Evolutionary conservation across 1,140 invertebrate species (phyloP).

Genomic region (Hycleus phaleratus): DNA sequence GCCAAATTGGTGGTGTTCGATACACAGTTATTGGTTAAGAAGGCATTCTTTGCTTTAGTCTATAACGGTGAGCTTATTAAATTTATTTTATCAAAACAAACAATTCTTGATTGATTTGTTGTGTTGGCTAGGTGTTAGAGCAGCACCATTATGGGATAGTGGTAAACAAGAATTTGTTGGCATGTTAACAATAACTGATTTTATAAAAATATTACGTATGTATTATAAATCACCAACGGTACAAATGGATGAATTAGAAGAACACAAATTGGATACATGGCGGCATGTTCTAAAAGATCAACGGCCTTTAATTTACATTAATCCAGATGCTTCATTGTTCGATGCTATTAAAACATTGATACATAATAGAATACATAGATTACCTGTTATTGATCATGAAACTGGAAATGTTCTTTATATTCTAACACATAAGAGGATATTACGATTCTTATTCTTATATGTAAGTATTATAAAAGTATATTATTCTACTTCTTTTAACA

Average conservation of each 20-base stretch:
- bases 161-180: constrained; percentile 84
- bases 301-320: constrained; percentile 77
- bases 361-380: constrained; percentile 89
- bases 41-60: constrained; percentile 97
- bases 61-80: constrained; percentile 75
- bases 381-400: constrained; percentile 90
- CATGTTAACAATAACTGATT: constrained; percentile 99
- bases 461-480: constrained; percentile 59
- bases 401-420: constrained; percentile 98
- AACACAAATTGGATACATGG: constrained; percentile 96
- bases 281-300: constrained; percentile 72
- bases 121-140: constrained; percentile 71
- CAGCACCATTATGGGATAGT: constrained; percentile 96
- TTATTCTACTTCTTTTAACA: background rate
- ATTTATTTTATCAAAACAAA: background rate
- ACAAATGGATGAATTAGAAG: constrained; percentile 92
- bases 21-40: constrained; percentile 97
- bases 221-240: constrained; percentile 91
- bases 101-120: background rate
- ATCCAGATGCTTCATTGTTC: constrained; percentile 81
- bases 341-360: constrained; percentile 90
- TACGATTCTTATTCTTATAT: constrained; percentile 97
- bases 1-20: constrained; percentile 99
- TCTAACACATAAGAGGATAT: constrained; percentile 96
- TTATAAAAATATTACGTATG: constrained; percentile 97